Percentiles rank a stretch among this genome's conserved stretches.
Conservation (phyloP, 2,113 vertebrate species). For the Rattus rattus region DNA sequence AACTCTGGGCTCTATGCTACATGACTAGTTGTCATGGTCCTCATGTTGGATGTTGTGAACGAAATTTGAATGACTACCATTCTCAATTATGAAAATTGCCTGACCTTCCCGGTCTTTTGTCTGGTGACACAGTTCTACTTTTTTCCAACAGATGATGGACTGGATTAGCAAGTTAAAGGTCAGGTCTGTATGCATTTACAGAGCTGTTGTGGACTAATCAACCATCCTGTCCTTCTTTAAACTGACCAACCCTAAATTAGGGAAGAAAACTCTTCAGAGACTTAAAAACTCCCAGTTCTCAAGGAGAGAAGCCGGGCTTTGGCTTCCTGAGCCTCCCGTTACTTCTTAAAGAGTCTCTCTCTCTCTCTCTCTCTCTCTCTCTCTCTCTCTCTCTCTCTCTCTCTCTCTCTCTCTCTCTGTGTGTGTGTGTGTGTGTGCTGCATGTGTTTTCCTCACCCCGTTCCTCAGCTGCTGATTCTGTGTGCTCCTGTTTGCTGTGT, state of each 20-base stretch:
- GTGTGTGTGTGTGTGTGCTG: not conserved
- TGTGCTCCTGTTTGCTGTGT: not conserved
- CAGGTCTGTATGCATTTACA: not conserved
- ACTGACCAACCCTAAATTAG: not conserved
- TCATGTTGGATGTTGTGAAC: too few species aligned
- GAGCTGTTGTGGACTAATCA: not conserved
- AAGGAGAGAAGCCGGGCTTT: not conserved
- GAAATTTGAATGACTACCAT: too few species aligned
- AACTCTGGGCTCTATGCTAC: too few species aligned
- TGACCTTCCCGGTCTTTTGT: too few species aligned
- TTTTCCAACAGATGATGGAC: too few species aligned
- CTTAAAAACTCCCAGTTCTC: not conserved
- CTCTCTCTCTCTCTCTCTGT: too few species aligned
- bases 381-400: too few species aligned
- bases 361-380: not conserved
- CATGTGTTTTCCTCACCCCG: not conserved
- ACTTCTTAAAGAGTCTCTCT: not conserved
- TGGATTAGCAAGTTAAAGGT: not conserved
- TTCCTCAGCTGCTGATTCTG: not conserved
- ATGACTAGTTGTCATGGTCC: too few species aligned
- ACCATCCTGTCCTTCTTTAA: not conserved
- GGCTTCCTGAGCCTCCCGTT: not conserved
- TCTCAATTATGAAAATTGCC: too few species aligned
- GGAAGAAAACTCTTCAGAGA: not conserved
- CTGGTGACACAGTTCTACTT: too few species aligned